Conservation (phyloP, 2,888 invertebrate genomes). For the Volucella inflata region DNA sequence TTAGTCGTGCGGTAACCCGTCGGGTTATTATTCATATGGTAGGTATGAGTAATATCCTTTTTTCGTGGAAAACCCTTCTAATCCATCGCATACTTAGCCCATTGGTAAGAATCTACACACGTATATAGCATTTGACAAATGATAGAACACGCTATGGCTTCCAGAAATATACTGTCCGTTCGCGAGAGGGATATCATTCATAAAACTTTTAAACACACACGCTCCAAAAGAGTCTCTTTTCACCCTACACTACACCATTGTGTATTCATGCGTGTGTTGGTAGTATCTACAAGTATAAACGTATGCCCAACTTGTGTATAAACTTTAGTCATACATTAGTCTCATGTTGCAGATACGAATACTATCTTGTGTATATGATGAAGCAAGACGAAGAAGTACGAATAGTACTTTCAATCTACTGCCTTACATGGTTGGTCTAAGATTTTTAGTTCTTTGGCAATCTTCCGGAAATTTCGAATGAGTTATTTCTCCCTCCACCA, state of each 20-base stretch:
- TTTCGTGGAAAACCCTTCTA: background rate
- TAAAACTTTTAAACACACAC: conserved; percentile 38
- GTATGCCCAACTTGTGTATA: conserved; percentile 2
- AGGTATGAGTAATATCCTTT: conserved; percentile 10
- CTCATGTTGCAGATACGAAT: conserved; percentile 37
- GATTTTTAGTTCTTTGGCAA: conserved; percentile 10
- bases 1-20: conserved; percentile 30
- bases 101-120: no score
- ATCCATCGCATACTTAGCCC: background rate
- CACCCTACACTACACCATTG: no score
- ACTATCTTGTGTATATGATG: conserved; percentile 37
- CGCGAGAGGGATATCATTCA: conserved; percentile 48
- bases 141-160: conserved; percentile 65
- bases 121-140: conserved; percentile 27
- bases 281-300: no score
- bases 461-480: conserved; percentile 50
- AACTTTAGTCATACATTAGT: conserved; percentile 66
- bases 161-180: conserved; percentile 63
- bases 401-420: background rate
- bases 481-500: conserved; percentile 41
- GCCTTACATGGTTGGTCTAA: background rate
- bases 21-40: background rate
- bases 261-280: no score
- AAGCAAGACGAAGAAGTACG: background rate
- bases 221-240: no score